These are phyloP conservation scores for Clarias macrocephalus DNA, from an alignment of 2,113 vertebrate genomes.

Conservation along the genomic window DNA sequence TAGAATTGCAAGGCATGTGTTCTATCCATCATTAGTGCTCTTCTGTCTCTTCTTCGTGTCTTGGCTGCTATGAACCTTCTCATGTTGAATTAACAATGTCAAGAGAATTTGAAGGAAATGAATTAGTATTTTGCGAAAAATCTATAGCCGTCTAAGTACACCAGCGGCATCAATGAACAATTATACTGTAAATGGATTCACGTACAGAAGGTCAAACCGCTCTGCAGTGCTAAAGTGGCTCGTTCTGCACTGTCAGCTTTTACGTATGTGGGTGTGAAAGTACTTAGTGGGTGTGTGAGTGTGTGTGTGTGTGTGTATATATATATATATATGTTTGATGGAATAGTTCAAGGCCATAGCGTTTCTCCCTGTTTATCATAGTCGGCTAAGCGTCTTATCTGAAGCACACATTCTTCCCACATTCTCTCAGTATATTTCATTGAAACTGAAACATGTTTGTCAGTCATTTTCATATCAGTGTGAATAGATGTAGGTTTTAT, in stretches of 20 bases:
- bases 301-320: neutral
- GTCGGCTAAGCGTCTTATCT: constrained; percentile 25
- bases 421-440: neutral
- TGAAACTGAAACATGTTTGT: neutral
- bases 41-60: neutral
- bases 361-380: constrained; percentile 42
- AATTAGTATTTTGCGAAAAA: neutral
- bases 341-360: constrained; percentile 30
- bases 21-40: neutral
- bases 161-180: neutral
- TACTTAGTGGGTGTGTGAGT: constrained; percentile 19
- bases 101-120: neutral
- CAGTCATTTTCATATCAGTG: neutral
- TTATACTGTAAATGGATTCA: constrained; percentile 11
- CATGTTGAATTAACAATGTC: neutral
- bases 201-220: constrained; percentile 32
- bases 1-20: neutral
- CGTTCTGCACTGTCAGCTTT: constrained; percentile 25
- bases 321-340: constrained; percentile 3
- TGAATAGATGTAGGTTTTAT: neutral
- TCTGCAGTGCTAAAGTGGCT: constrained; percentile 10
- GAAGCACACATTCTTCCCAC: neutral
- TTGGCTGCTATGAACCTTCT: neutral
- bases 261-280: constrained; percentile 23
- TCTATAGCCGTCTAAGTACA: neutral